Conservation (phyloP, 2,113 vertebrate species). For the Gadus macrocephalus region DNA sequence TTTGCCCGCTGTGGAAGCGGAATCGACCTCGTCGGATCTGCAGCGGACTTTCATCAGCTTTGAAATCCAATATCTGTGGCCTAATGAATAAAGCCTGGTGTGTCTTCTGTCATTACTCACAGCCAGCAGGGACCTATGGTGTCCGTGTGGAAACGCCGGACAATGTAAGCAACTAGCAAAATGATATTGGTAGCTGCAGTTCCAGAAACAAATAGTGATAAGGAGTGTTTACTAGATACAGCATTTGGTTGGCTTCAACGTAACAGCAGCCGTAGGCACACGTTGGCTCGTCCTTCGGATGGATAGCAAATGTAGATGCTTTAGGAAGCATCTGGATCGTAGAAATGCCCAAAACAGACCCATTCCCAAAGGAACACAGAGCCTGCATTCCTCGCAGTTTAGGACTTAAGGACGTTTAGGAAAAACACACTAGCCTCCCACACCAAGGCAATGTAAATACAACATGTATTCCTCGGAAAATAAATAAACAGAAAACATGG, state of each 20-base stretch:
- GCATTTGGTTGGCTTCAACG: no score
- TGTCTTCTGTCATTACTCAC: slow-evolving; percentile 42
- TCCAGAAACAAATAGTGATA: background rate
- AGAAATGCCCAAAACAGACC: no score
- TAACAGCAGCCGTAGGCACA: no score
- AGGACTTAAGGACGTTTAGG: background rate
- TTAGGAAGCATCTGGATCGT: no score
- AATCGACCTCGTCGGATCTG: slow-evolving; percentile 50
- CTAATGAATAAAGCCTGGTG: slow-evolving; percentile 53
- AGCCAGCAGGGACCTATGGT: slow-evolving; percentile 10
- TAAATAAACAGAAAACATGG: no score
- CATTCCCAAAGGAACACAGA: no score
- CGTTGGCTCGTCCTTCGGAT: no score
- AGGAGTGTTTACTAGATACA: no score
- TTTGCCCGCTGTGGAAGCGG: slow-evolving; percentile 40
- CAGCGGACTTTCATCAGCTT: slow-evolving; percentile 54
- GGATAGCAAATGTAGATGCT: no score
- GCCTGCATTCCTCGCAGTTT: background rate
- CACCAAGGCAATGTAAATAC: no score
- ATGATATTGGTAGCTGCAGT: background rate
- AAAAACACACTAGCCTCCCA: no score
- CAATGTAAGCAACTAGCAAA: background rate
- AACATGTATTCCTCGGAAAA: no score
- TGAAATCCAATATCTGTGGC: slow-evolving; percentile 58
- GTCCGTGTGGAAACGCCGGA: slow-evolving; percentile 17